Conservation (phyloP, 1,140 invertebrate genomes). For the Hyphantria cunea region DNA sequence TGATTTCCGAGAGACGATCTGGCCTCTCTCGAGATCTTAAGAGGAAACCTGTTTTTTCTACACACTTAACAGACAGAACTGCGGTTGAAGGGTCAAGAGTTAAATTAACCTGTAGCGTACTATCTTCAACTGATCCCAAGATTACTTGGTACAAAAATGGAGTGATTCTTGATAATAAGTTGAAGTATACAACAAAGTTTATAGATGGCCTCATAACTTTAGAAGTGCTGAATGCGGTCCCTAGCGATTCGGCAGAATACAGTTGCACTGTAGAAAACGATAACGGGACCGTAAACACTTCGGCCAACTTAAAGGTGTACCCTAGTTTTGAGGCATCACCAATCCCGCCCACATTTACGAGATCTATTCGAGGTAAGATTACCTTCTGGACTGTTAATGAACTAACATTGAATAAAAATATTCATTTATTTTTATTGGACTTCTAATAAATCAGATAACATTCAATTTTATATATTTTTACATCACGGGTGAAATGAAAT, state of each 20-base stretch:
- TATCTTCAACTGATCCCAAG: slow-evolving; percentile 90
- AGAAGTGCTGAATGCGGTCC: slow-evolving; percentile 86
- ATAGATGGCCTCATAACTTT: slow-evolving; percentile 88
- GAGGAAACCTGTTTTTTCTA: slow-evolving; percentile 91
- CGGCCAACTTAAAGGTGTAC: slow-evolving; percentile 87
- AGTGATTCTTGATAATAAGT: slow-evolving; percentile 78
- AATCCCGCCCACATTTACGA: slow-evolving; percentile 87
- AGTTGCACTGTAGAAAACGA: slow-evolving; percentile 88
- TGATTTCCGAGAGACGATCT: slow-evolving; percentile 57
- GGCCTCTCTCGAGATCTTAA: slow-evolving; percentile 72
- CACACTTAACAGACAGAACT: slow-evolving; percentile 89
- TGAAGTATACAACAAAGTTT: slow-evolving; percentile 83
- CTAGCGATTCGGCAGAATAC: slow-evolving; percentile 88
- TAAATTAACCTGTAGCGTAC: slow-evolving; percentile 91
- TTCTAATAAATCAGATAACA: too few relatives aligned
- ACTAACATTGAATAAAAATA: too few relatives aligned
- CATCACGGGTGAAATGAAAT: too few relatives aligned
- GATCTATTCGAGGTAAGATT: slow-evolving; percentile 86
- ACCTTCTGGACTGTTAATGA: too few relatives aligned
- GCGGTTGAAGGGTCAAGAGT: slow-evolving; percentile 88
- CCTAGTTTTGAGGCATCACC: slow-evolving; percentile 86
- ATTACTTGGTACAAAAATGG: slow-evolving; percentile 93
- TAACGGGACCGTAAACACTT: slow-evolving; percentile 86
- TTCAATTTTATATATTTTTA: too few relatives aligned
- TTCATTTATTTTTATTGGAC: neutral